These are phyloP conservation scores for Leuciscus idus DNA, from an alignment of 2,113 vertebrate species.

Conservation along the genomic window DNA sequence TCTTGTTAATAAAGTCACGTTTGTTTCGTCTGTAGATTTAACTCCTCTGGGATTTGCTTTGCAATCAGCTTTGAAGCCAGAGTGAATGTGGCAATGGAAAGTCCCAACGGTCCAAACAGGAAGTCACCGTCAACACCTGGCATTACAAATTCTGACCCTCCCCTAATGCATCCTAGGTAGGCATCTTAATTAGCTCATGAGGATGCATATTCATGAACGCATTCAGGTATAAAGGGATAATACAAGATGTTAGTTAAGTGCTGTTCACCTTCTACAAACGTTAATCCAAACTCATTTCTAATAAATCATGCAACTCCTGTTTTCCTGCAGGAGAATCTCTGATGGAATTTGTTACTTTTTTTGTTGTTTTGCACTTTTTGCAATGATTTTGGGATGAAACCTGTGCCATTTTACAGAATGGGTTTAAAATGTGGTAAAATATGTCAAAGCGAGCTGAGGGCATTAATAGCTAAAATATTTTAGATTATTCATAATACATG, in stretches of 20 bases:
- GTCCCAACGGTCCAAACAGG: constrained; percentile 37
- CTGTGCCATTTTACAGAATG: background rate
- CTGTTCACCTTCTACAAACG: background rate
- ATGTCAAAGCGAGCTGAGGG: background rate
- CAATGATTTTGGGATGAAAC: background rate
- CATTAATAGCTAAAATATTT: constrained; percentile 1
- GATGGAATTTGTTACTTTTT: background rate
- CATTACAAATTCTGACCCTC: constrained; percentile 18
- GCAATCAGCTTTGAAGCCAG: constrained; percentile 1
- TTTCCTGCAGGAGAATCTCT: background rate
- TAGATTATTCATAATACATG: background rate
- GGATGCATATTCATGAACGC: constrained; percentile 30
- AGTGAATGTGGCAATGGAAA: constrained; percentile 6
- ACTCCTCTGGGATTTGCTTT: constrained; percentile 9
- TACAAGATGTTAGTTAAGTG: constrained; percentile 19
- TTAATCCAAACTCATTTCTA: background rate
- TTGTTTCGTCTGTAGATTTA: constrained; percentile 1
- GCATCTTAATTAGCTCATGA: constrained; percentile 44
- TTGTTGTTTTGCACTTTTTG: background rate
- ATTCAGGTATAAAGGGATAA: constrained; percentile 14
- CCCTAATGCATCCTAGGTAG: constrained; percentile 39
- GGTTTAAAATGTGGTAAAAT: background rate
- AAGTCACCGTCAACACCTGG: constrained; percentile 50
- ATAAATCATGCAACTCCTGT: background rate
- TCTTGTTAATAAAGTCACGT: constrained; percentile 35